Conservation (phyloP, 2,113 vertebrate species). For the Rhea americana region DNA sequence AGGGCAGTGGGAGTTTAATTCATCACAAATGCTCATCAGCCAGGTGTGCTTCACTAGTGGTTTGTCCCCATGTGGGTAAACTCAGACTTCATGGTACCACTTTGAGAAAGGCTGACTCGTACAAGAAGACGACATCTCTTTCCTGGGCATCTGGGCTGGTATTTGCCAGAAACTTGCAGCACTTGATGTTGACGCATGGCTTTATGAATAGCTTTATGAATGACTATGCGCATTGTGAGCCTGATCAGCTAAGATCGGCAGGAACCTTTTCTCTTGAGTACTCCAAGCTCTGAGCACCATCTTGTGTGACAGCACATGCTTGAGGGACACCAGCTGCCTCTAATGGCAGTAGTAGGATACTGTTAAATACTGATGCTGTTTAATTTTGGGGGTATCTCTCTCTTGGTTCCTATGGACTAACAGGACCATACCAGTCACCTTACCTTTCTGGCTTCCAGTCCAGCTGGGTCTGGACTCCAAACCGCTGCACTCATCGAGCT, state of each 20-base stretch:
- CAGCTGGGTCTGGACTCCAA: not conserved
- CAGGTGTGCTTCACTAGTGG: not conserved
- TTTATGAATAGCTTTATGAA: not conserved
- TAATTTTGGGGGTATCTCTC: not conserved
- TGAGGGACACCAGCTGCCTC: not conserved
- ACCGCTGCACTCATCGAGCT: not conserved
- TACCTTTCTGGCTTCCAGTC: not conserved
- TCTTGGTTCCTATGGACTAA: not conserved
- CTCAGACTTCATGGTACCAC: not conserved
- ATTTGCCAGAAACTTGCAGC: not conserved
- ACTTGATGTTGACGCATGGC: fast-evolving
- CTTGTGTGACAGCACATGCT: not conserved
- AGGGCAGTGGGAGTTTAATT: not conserved
- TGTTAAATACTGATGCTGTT: not conserved
- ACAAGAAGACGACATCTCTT: not conserved
- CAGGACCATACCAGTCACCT: not conserved
- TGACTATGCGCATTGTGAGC: not conserved
- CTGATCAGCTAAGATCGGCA: not conserved
- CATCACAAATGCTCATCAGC: not conserved
- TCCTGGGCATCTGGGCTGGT: not conserved
- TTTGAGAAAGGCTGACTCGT: fast-evolving
- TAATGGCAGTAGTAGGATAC: not conserved
- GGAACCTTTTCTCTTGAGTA: not conserved
- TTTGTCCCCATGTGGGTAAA: not conserved
- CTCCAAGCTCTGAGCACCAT: not conserved